Base-by-base conservation (phyloP, 1,140 invertebrate genomes). In the Ephestia elutella region DNA sequence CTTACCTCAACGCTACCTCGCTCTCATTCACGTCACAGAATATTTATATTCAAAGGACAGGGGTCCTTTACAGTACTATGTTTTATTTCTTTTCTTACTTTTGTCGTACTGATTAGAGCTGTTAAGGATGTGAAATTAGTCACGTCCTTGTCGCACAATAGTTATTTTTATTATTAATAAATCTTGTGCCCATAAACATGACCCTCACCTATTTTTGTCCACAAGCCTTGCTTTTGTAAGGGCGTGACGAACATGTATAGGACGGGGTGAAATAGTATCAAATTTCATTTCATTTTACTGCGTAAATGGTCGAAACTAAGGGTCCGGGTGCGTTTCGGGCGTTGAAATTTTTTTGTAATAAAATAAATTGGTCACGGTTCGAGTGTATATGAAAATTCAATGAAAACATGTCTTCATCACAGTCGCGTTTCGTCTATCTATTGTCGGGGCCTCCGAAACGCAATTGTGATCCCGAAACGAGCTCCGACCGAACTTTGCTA, bases 31-130 rank as follows among this genome's bases (percentile, higher is more conserved):
- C 75, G 61, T 77, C 71, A 72, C 59, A 71, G 58, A 72, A 69
- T 80, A 80, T 82, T 80, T 82, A 82, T 80, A 71, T 54, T 48
- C 59, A 58, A 65, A 66, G 58, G 70, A 65, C 70, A 72, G 66
- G 65, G 59, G 49, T 56, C 63, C 57, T 60, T 65, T 65, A 72
- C 67, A 56, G 62, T 70, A 10, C 11, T 2, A 32, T 1, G 65
- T 69, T 78, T 74, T 76, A 75, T 71, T 44, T 56, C 56, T 60
- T 63, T 63, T 70, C 68, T 70, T 49, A 54, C 35, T 60, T 72
- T 65, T 68, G 59, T 35, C 58, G 53, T 58, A 59, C 54, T 66
- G 60, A 69, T 72, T 69, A 72, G 64, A 66, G 20, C 48, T 20
- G 28, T 51, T 57, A 55, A 51, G 59, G 53, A 57, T 50, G 62